Evolutionary conservation across 2,113 vertebrate species (phyloP).

Genomic region (Entosphenus tridentatus): DNA sequence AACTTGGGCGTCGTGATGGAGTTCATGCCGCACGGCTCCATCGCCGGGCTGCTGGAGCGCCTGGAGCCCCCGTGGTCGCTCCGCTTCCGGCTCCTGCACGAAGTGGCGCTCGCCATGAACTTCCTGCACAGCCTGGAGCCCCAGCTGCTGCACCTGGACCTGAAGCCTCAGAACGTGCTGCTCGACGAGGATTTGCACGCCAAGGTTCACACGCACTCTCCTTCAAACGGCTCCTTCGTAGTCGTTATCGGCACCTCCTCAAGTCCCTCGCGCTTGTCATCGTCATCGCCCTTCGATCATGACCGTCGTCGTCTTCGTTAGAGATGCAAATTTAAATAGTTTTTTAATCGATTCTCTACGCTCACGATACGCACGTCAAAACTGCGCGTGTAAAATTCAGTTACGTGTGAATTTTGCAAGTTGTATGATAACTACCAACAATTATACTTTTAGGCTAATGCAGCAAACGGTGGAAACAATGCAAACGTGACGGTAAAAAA

Average conservation of each 20-base stretch:
- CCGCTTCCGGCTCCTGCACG: constrained; percentile 23
- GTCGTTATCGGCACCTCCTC: no score
- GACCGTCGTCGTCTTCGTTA: no score
- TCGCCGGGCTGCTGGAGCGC: constrained; percentile 15
- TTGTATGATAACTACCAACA: no score
- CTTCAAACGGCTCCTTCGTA: fast-evolving
- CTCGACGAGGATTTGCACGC: constrained; percentile 21
- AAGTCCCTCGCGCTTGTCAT: background rate
- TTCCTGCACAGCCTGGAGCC: constrained; percentile 27
- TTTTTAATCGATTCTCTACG: no score
- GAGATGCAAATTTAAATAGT: no score
- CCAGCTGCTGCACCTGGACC: constrained; percentile 26
- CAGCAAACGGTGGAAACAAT: no score
- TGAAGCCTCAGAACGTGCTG: constrained; percentile 35
- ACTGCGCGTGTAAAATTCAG: no score
- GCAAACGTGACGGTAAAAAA: background rate
- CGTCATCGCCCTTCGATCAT: no score
- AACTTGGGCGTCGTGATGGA: constrained; percentile 32
- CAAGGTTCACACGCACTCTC: constrained; percentile 17
- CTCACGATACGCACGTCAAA: no score
- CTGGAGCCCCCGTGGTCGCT: constrained; percentile 21
- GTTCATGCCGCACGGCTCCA: constrained; percentile 36
- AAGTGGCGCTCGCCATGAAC: constrained; percentile 40
- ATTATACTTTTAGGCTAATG: no score
- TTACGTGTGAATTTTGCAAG: no score